Percentiles rank a stretch among this genome's conserved stretches.
These are phyloP conservation scores for Pimpla rufipes DNA, from an alignment of 2,888 invertebrate genomes.

Conservation along the genomic window DNA sequence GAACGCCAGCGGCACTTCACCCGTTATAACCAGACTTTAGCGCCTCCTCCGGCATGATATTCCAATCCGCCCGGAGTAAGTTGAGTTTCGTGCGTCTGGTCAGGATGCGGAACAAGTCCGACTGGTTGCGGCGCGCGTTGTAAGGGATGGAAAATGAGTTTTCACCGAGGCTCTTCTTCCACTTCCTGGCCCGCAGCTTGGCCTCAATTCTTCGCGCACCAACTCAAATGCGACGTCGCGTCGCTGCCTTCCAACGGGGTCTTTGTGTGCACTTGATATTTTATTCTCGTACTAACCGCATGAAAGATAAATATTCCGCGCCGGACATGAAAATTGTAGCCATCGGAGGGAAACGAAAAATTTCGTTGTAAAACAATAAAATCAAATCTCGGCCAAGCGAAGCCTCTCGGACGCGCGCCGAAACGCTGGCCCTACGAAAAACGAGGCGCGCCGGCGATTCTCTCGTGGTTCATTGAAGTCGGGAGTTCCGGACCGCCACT, in stretches of 20 bases:
- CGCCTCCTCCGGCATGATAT: conserved; percentile 23
- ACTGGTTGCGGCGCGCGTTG: not conserved
- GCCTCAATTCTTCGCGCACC: not conserved
- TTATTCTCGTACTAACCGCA: conserved; percentile 11
- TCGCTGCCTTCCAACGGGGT: not conserved
- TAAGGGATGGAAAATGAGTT: not conserved
- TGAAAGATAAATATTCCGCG: too few species aligned
- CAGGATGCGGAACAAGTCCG: conserved; percentile 14
- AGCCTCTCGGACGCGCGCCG: too few species aligned
- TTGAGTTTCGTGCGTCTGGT: conserved; percentile 12
- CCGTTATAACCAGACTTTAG: conserved; percentile 31
- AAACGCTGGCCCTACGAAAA: too few species aligned
- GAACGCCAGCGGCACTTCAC: conserved; percentile 54
- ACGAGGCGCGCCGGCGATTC: too few species aligned
- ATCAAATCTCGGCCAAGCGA: too few species aligned
- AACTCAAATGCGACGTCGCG: not conserved
- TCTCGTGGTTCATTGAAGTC: too few species aligned
- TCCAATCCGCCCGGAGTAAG: conserved; percentile 47
- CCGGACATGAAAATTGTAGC: too few species aligned
- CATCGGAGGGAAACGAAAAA: too few species aligned
- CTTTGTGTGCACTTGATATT: conserved; percentile 37
- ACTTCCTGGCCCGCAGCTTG: conserved; percentile 15
- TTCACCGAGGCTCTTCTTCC: conserved; percentile 4
- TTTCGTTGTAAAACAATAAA: too few species aligned
- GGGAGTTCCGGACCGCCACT: too few species aligned